Conservation (phyloP, 1,140 invertebrate genomes). For the Calephelis nemesis region DNA sequence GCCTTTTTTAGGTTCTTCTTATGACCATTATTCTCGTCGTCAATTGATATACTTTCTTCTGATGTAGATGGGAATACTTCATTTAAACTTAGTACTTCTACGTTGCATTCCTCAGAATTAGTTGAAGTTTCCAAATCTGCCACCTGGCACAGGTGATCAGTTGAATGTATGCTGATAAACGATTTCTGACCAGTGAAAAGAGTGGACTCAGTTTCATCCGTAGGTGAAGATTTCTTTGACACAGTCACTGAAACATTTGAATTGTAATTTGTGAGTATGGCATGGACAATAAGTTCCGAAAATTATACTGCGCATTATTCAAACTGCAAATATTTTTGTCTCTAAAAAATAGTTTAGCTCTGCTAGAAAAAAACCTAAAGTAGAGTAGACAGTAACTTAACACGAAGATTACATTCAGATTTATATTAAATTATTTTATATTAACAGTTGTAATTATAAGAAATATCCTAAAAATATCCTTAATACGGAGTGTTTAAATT, state of each 20-base stretch:
- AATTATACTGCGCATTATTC: too few species aligned
- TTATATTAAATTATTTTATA: too few species aligned
- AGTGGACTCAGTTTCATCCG: constrained; percentile 42
- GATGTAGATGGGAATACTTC: constrained; percentile 70
- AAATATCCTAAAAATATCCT: too few species aligned
- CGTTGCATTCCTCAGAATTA: constrained; percentile 61
- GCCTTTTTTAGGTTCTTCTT: constrained; percentile 43
- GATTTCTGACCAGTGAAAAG: constrained; percentile 60
- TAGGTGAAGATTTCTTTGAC: constrained; percentile 55
- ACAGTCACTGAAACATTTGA: constrained; percentile 52
- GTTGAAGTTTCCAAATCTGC: constrained; percentile 42
- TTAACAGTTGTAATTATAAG: too few species aligned
- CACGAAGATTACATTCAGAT: too few species aligned
- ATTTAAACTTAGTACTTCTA: constrained; percentile 69
- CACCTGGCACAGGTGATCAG: constrained; percentile 63
- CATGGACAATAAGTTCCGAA: too few species aligned
- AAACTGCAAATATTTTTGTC: too few species aligned
- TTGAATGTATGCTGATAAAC: constrained; percentile 74
- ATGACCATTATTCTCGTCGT: constrained; percentile 53
- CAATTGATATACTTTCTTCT: constrained; percentile 67
- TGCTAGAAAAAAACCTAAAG: too few species aligned
- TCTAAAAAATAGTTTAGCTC: too few species aligned
- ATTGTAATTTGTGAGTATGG: too few species aligned
- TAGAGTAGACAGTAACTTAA: too few species aligned
- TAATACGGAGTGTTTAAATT: too few species aligned